Evolutionary conservation across 2,797 vertebrate species (phyloP).

Genomic region (Sebastolobus altivelis): DNA sequence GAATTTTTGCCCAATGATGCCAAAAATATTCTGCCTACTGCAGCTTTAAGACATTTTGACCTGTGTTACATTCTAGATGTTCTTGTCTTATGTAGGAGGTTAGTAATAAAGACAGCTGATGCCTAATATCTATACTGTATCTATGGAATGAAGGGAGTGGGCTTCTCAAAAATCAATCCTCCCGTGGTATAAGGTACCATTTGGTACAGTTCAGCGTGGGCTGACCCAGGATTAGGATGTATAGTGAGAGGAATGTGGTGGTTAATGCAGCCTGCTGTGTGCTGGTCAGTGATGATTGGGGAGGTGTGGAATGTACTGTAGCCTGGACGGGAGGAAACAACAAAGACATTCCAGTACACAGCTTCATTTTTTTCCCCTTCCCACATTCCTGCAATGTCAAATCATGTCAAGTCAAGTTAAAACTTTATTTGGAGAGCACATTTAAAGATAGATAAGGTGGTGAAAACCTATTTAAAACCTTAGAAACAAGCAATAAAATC

Average conservation of each 20-base stretch:
- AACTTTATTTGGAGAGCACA: no score
- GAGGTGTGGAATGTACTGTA: conserved; percentile 71
- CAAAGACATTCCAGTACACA: conserved; percentile 73
- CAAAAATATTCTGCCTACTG: no score
- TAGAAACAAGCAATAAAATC: no score
- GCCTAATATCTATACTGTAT: conserved; percentile 19
- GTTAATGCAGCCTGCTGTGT: conserved; percentile 28
- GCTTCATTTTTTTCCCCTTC: conserved; percentile 55
- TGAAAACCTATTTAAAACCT: no score
- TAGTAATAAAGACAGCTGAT: conserved; percentile 18
- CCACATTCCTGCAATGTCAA: conserved; percentile 76
- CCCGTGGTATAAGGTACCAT: conserved; percentile 14
- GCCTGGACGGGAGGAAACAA: conserved; percentile 76
- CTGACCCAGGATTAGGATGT: conserved; percentile 22
- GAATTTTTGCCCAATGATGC: no score
- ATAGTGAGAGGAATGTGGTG: conserved; percentile 40
- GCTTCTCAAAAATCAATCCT: conserved; percentile 20
- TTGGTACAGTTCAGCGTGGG: conserved; percentile 29
- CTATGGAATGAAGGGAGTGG: conserved; percentile 49
- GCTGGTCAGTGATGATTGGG: conserved; percentile 51
- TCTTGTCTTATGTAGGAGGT: no score
- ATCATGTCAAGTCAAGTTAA: conserved; percentile 2
- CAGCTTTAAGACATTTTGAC: not conserved
- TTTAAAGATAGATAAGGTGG: no score
- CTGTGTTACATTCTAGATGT: no score